Evolutionary conservation across 2,113 vertebrate genomes (phyloP), one percentile per base, ranked within the genome.

Genomic region (Loxodonta africana): DNA sequence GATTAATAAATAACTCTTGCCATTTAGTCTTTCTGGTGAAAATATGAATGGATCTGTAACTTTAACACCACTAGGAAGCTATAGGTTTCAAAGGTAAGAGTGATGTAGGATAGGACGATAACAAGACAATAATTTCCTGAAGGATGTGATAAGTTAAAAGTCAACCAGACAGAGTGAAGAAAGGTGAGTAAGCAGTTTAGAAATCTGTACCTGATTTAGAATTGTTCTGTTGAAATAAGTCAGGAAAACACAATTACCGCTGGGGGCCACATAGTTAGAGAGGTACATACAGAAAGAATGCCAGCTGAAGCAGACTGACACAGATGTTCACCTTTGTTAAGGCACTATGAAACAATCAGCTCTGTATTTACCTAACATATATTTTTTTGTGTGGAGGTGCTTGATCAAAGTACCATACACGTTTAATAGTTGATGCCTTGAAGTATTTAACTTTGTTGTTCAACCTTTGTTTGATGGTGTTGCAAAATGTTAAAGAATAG

Each of bases 401-500:
- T 95, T 11, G 11, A 41, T 69, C 28, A 20, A 95, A 85, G 94
- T 71, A 30, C 57, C 93, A 30, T 71, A n/a, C 14, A n/a, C 6
- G 26, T 53, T 74, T 33, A 62, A 18, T 23, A 67, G 10, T 77
- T 82, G 57, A 21, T 90, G 18, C 80, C 33, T 87, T 74, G 25
- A 82, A 96, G 71, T 94, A 48, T 92, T 95, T 95, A 41, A 94
- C 57, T 48, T 85, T 18, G 14, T 92, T n/a, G 41, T 94, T 93
- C n/a, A 74, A 6, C 33, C 62, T 97, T 63, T 51, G 77, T 57
- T 88, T 60, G 41, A 10, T 7, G 20, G 28, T 83, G 8, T 86
- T 90, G 51, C 12, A 37, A 76, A 67, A 41, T 62, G 62, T 51
- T 90, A 30, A 83, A 65, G 53, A 76, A 41, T 3, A 85, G 28